Percentiles rank a stretch among this genome's conserved stretches.
Evolutionary conservation across 2,888 invertebrate genomes (phyloP).

Genomic region (Rhopalosiphum nymphaeae): DNA sequence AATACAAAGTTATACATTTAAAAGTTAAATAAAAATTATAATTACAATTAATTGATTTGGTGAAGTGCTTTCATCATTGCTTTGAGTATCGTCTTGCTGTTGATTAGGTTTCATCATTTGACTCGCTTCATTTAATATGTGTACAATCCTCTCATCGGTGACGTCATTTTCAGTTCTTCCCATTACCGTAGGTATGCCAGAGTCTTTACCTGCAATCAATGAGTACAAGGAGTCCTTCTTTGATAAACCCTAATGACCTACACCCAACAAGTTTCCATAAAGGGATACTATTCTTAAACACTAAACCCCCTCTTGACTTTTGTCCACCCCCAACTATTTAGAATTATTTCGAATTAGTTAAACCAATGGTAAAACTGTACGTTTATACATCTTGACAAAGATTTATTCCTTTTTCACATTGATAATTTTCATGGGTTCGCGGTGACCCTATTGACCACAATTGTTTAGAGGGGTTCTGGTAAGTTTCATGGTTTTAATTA

Average conservation of each 20-base stretch:
- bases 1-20: not conserved
- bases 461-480: constrained; percentile 47
- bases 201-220: constrained; percentile 81
- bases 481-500: constrained; percentile 60
- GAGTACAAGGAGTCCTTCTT: constrained; percentile 66
- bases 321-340: not conserved
- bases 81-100: constrained; percentile 78
- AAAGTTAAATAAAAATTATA: not conserved
- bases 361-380: not conserved
- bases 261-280: not conserved
- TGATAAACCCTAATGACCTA: constrained; percentile 55
- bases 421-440: constrained; percentile 22
- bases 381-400: constrained; percentile 43
- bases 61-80: constrained; percentile 86
- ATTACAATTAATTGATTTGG: constrained; percentile 71
- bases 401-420: constrained; percentile 52
- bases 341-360: constrained; percentile 2
- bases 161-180: constrained; percentile 78
- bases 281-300: not conserved
- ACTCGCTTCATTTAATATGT: constrained; percentile 93
- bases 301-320: not conserved
- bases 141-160: constrained; percentile 92
- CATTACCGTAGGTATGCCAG: constrained; percentile 80
- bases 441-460: constrained; percentile 50
- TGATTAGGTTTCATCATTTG: constrained; percentile 82